Evolutionary conservation across 2,797 vertebrate species (phyloP).

Genomic region (Rhinella marina): DNA sequence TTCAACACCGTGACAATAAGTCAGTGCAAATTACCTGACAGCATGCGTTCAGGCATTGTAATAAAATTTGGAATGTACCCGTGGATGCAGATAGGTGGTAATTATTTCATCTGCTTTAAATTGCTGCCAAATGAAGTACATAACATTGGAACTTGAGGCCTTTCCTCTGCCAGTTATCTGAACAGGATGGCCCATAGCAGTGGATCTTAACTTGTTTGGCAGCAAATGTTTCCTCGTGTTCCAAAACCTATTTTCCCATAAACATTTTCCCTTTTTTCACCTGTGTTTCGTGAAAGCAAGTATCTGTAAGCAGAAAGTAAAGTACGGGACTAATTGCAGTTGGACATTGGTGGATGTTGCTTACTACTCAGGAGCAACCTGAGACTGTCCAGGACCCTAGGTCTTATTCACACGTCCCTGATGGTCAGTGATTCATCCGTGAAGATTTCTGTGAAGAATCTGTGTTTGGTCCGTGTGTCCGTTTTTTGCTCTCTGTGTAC

Average conservation of each 20-base stretch:
- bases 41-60: constrained; percentile 18
- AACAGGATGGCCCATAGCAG: constrained; percentile 35
- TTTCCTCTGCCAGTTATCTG: constrained; percentile 47
- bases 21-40: constrained; percentile 41
- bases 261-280: not conserved
- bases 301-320: not conserved
- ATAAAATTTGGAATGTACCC: constrained; percentile 51
- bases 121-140: constrained; percentile 43
- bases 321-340: not conserved
- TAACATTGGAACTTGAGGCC: constrained; percentile 25
- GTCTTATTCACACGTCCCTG: too few species aligned
- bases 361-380: not conserved
- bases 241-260: constrained; percentile 27
- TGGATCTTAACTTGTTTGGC: constrained; percentile 52
- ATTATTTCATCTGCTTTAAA: constrained; percentile 51
- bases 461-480: too few species aligned
- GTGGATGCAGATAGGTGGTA: constrained; percentile 44
- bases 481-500: too few species aligned
- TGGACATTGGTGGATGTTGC: not conserved
- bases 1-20: constrained; percentile 14
- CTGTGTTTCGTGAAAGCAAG: not conserved
- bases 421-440: too few species aligned
- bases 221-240: constrained; percentile 18
- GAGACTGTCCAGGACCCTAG: not conserved
- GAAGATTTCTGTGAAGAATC: too few species aligned